A percentile compares a stretch with the other conserved stretches of the same genome.
These are phyloP conservation scores for Stomatorhinus ivindoensis DNA, from an alignment of 2,113 vertebrate genomes.

Conservation along the genomic window DNA sequence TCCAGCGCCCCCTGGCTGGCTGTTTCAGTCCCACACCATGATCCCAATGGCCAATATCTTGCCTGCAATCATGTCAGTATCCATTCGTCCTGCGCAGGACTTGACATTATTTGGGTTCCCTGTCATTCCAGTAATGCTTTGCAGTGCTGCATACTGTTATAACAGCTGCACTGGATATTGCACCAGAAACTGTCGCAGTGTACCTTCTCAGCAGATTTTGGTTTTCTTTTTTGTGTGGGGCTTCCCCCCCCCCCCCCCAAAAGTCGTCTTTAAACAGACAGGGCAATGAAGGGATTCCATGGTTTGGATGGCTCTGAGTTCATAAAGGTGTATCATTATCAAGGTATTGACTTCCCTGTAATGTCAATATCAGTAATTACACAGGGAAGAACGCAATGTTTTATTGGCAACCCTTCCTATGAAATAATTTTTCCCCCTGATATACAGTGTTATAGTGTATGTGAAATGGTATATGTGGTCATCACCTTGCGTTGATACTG, in stretches of 20 bases:
- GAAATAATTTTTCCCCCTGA: not conserved
- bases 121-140: not conserved
- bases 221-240: not conserved
- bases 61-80: not conserved
- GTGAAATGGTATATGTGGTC: not conserved
- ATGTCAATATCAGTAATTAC: not conserved
- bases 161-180: not conserved
- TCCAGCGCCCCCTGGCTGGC: not conserved
- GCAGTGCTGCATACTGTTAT: not conserved
- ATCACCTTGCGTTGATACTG: not conserved
- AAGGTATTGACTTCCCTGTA: not conserved
- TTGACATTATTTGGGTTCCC: not conserved
- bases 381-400: not conserved
- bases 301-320: not conserved
- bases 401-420: not conserved
- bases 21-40: not conserved
- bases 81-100: not conserved
- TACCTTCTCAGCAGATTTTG: not conserved
- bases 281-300: not conserved
- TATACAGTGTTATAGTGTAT: not conserved
- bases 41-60: not conserved
- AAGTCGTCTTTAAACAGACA: not conserved
- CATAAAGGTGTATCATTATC: not conserved
- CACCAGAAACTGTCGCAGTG: not conserved
- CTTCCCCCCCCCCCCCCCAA: not conserved